phyloP scores from a whole-genome alignment of 2,888 invertebrate species.

The Patella depressa region DNA sequence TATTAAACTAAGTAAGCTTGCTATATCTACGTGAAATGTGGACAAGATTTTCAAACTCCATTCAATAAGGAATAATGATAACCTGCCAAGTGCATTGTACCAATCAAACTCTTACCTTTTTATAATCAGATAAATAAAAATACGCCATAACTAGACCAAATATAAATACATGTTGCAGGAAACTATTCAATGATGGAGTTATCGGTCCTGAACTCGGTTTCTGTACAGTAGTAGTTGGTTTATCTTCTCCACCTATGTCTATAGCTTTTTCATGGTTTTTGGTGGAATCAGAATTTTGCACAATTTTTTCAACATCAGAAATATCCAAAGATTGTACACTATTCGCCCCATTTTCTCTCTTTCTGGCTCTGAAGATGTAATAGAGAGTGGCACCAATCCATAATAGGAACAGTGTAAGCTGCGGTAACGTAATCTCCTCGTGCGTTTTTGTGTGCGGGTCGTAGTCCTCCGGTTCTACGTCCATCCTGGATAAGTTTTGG shows the following conservation, averaged over 20 bases:
- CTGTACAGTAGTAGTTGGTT: not conserved
- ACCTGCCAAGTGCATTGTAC: too few relatives aligned
- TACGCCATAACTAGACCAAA: slow-evolving; percentile 51
- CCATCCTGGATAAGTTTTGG: too few relatives aligned
- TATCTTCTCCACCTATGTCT: not conserved
- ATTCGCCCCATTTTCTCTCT: not conserved
- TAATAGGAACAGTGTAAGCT: not conserved
- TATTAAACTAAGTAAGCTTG: too few relatives aligned
- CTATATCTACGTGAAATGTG: too few relatives aligned
- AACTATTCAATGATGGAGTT: slow-evolving; percentile 40
- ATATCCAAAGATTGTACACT: not conserved
- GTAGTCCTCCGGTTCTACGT: not conserved
- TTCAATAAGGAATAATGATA: too few relatives aligned
- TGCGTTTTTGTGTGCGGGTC: not conserved
- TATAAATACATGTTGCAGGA: slow-evolving; percentile 37
- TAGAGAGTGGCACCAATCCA: not conserved
- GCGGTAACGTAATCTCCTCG: not conserved
- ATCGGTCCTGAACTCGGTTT: slow-evolving; percentile 12
- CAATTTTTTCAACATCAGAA: not conserved
- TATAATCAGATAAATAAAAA: slow-evolving; percentile 55
- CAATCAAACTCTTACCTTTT: slow-evolving; percentile 45
- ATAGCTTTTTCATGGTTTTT: not conserved
- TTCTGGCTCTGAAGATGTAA: not conserved
- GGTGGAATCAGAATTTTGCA: not conserved
- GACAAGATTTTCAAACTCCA: too few relatives aligned